A percentile compares a stretch with the other conserved stretches of the same genome.
phyloP scores from a whole-genome alignment of 2,113 vertebrate species.

The Eublepharis macularius region DNA sequence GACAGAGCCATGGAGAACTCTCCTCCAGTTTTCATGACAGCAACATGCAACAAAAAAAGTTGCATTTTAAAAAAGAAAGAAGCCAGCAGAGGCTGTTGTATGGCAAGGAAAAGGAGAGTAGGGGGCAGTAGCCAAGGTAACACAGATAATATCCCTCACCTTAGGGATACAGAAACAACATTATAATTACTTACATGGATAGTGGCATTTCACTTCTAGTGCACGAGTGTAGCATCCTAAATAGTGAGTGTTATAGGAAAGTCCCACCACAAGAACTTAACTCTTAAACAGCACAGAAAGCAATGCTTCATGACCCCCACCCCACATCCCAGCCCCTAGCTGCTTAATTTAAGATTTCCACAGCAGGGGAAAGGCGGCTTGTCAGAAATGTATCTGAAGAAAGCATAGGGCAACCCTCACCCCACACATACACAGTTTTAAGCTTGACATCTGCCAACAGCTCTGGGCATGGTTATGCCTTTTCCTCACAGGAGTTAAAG shows the following conservation, averaged over 20 bases:
- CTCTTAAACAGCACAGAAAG: conserved; percentile 44
- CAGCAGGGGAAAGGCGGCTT: conserved; percentile 39
- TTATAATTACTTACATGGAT: conserved; percentile 66
- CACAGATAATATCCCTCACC: conserved; percentile 23
- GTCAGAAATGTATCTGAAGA: conserved; percentile 26
- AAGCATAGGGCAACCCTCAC: conserved; percentile 19
- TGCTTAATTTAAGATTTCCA: conserved; percentile 52
- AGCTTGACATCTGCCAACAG: conserved; percentile 51
- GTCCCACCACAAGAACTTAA: conserved; percentile 57
- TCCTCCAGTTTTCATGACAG: conserved; percentile 50
- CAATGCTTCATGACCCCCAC: conserved; percentile 22
- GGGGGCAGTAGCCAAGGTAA: conserved; percentile 17
- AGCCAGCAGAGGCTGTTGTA: conserved; percentile 33
- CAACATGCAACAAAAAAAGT: conserved; percentile 45
- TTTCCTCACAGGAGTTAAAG: conserved; percentile 41
- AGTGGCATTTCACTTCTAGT: conserved; percentile 62
- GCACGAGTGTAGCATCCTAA: conserved; percentile 42
- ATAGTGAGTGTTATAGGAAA: conserved; percentile 33
- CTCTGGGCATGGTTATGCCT: conserved; percentile 44
- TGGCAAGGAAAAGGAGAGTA: conserved; percentile 3
- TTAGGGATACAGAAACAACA: neutral
- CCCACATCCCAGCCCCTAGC: conserved; percentile 5
- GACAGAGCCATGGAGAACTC: conserved; percentile 49
- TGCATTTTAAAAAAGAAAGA: neutral
- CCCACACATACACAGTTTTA: conserved; percentile 52